Evolutionary conservation across 92 coral and sea anemone species (phyloP), one percentile per base, ranked within the genome.

Genomic region (Actinostola sp.): DNA sequence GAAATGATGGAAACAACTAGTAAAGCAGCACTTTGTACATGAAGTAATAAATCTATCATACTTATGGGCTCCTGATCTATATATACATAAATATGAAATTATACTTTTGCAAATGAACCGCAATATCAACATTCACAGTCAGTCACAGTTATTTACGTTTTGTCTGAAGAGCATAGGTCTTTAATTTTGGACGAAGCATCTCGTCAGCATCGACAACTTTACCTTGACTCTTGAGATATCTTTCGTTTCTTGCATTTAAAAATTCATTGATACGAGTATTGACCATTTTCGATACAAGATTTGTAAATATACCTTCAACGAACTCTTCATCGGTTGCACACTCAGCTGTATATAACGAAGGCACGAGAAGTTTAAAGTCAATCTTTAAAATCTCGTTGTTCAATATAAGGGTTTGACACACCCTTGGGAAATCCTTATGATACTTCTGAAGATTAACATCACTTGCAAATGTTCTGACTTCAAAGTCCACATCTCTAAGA

Each of bases 201-300:
- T 70, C 85, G 54, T 80, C 73, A 2, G 72, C 79, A 15, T 71
- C 66, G 0, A 80, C 85, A 49, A 80, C 73, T 41, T 80, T 72
- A 10, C 79, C 79, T 9, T 72, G 36, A 8, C 16, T 54, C 43
- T 42, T 80, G 16, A 80, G 69, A 59, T 80, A 72, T 63, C 86
- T 72, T 36, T 80, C 86, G 0, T 20, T 28, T 23, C 46, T 68
- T 9, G 74, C 74, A 49, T 48, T 45, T 39, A 45, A 0, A 20
- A 2, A 68, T 50, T 68, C 62, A 57, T 72, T 60, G 8, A 72
- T 57, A 1, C 67, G 36, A 12, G 66, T 56, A 38, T 72, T 72
- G 10, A 66, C 66, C 25, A 49, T 10, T 62, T 80, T 80, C 3
- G 85, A 80, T 9, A 50, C 79, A 19, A 71, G 26, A 29, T 61